Evolutionary conservation across 1,140 invertebrate species (phyloP), one percentile per base, ranked within the genome.

Genomic region (Tribolium madens): DNA sequence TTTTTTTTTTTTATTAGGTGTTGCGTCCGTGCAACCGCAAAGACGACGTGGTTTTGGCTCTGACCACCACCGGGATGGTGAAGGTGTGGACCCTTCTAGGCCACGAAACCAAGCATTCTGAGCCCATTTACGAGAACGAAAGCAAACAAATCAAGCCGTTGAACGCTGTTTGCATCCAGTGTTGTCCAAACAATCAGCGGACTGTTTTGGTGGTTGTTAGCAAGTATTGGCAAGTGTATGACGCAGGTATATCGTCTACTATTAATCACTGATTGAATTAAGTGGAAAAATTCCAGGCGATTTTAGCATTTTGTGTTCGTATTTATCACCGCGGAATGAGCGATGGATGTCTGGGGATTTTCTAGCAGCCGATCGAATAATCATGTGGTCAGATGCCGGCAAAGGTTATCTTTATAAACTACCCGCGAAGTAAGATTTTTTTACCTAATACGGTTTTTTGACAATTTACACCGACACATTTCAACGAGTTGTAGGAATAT

Each of bases 51-150:
- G 94, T 99, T 3, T 88, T 99, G 81, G 98, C 96, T 12, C 91
- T 99, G 50, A 98, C 97, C 6, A 97, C 97, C 36, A 97, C 97
- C 9, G 98, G 98, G 31, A 97, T 96, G 57, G 96, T 99, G 3
- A 99, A 99, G 89, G 95, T 99, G 0, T 99, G 98, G 98, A 98
- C 97, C 0, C 88, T 99, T 1, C 88, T 93, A 33, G 96, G 96
- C 3, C 91, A 93, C 76, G 97, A 99, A 85, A 93, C 94, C 81
- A 95, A 94, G 82, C 92, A 94, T 81, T 92, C 92, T 6, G 93
- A 96, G 83, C 93, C 95, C 0, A 91, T 99, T 31, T 97, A 96
- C 85, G 98, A 99, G 87, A 96, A 99, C 86, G 98, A 99, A 86
- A 98, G 96, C 26, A 99, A 99, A 87, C 95, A 97, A 85, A 98